These are phyloP conservation scores for Sussaba pulchella DNA, from an alignment of 2,888 invertebrate genomes.

Conservation along the genomic window DNA sequence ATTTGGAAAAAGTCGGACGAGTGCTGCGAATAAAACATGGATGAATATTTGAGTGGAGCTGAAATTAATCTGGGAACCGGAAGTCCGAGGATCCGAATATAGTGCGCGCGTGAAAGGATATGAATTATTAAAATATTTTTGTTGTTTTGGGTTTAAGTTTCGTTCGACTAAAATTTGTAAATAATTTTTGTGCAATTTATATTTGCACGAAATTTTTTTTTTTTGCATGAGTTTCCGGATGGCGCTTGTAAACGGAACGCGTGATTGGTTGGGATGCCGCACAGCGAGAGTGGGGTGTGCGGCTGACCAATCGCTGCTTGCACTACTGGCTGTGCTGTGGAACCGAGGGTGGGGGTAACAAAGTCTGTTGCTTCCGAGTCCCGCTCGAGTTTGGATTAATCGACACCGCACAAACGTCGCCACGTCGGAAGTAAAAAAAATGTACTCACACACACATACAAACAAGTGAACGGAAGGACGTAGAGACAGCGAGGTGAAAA, in stretches of 20 bases:
- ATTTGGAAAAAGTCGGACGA: background rate
- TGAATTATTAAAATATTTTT: background rate
- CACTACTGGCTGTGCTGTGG: background rate
- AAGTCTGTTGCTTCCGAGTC: background rate
- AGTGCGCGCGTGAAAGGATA: background rate
- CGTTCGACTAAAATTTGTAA: background rate
- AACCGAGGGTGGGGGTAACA: background rate
- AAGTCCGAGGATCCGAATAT: background rate
- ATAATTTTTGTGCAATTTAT: background rate
- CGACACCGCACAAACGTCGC: slow-evolving; percentile 19
- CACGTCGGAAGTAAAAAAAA: slow-evolving; percentile 32
- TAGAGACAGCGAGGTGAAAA: slow-evolving; percentile 5
- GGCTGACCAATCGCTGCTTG: background rate
- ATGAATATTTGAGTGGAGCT: background rate
- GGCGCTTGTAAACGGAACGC: background rate
- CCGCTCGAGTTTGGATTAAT: slow-evolving; percentile 28
- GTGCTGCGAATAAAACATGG: background rate
- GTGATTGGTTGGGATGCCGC: background rate
- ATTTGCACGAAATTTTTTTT: background rate
- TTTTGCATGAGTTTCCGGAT: background rate
- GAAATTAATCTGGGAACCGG: background rate
- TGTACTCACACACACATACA: background rate
- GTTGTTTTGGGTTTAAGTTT: background rate
- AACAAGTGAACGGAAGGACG: slow-evolving; percentile 26
- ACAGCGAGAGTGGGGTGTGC: background rate